Evolutionary conservation across 2,888 invertebrate genomes (phyloP).

Genomic region (Crematogaster levior): DNA sequence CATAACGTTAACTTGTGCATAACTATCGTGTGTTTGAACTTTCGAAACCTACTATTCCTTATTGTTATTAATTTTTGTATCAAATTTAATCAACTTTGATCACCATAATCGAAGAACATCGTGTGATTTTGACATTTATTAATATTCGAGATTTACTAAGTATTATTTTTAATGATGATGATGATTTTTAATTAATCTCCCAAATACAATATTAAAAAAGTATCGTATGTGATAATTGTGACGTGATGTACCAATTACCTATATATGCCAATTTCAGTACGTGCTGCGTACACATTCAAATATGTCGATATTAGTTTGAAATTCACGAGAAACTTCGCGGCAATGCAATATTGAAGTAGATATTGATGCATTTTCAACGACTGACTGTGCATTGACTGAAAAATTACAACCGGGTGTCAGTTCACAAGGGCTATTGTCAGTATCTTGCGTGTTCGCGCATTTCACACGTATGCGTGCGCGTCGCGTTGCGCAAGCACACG

Average conservation of each 20-base stretch:
- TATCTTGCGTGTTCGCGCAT: not conserved
- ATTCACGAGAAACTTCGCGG: not conserved
- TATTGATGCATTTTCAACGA: not conserved
- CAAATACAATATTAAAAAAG: not conserved
- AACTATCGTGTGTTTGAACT: too few species aligned
- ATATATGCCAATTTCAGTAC: not conserved
- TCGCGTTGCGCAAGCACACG: not conserved
- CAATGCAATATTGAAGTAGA: not conserved
- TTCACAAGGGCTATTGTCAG: not conserved
- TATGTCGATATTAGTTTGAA: constrained; percentile 16
- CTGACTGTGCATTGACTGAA: not conserved
- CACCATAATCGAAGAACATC: not conserved
- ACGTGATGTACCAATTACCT: not conserved
- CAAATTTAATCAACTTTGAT: not conserved
- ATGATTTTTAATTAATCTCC: not conserved
- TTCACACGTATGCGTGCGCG: constrained; percentile 2
- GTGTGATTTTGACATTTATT: not conserved
- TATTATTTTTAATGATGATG: not conserved
- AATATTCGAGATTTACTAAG: not conserved
- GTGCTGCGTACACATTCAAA: not conserved
- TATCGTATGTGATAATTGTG: not conserved
- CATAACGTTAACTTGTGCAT: too few species aligned
- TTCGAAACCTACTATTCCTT: too few species aligned
- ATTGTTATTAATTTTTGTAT: too few species aligned
- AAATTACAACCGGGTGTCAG: constrained; percentile 4